phyloP scores from a whole-genome alignment of 2,888 invertebrate species.

The Digitonthophagus gazella region DNA sequence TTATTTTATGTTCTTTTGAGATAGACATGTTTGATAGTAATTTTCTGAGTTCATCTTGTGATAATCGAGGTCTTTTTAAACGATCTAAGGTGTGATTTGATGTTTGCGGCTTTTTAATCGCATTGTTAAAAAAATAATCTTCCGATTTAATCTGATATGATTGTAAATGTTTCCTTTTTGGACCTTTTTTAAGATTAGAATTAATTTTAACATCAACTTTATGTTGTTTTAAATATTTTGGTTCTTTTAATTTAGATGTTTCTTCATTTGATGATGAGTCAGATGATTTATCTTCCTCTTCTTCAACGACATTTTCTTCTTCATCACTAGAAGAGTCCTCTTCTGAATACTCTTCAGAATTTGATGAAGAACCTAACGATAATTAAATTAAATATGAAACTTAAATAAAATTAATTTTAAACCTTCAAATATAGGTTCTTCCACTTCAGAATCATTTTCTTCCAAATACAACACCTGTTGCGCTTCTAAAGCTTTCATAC shows the following conservation, averaged over 20 bases:
- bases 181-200: constrained; percentile 20
- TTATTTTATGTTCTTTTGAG: constrained; percentile 56
- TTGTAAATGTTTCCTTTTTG: constrained; percentile 41
- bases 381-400: neutral
- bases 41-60: constrained; percentile 63
- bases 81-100: constrained; percentile 78
- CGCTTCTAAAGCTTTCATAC: constrained; percentile 20
- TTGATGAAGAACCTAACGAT: neutral
- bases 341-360: constrained; percentile 40
- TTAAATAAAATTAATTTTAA: neutral
- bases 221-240: constrained; percentile 19
- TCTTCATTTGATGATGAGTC: constrained; percentile 31
- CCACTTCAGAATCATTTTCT: neutral
- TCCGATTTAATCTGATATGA: constrained; percentile 64
- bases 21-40: constrained; percentile 57
- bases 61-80: constrained; percentile 69
- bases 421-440: neutral
- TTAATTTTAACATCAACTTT: constrained; percentile 35
- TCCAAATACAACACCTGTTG: constrained; percentile 5
- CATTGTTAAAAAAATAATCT: constrained; percentile 66
- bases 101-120: constrained; percentile 64
- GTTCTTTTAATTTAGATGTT: neutral
- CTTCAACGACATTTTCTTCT: constrained; percentile 30
- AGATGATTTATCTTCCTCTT: constrained; percentile 44
- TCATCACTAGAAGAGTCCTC: constrained; percentile 32